A percentile compares a stretch with the other conserved stretches of the same genome.
These are phyloP conservation scores for Phaethon lepturus DNA, from an alignment of 2,113 vertebrate genomes.

Conservation along the genomic window DNA sequence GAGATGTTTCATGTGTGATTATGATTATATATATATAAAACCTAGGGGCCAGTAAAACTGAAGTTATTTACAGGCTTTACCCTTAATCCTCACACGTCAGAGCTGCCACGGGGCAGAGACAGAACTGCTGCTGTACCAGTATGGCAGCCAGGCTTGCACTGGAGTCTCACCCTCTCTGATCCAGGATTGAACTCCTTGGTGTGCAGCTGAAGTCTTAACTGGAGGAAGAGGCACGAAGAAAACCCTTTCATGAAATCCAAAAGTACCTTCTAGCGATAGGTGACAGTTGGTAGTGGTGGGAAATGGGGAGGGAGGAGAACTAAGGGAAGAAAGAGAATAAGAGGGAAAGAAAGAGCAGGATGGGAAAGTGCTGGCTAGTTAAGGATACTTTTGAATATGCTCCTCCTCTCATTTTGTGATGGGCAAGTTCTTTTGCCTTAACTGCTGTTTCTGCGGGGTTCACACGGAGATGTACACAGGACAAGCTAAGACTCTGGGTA, in stretches of 20 bases:
- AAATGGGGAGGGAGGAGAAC: not conserved
- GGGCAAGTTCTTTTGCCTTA: not conserved
- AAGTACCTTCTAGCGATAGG: accelerated
- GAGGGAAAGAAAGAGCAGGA: not conserved
- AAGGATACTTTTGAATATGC: not conserved
- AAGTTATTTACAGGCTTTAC: not conserved
- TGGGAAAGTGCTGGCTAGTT: not conserved
- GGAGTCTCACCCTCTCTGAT: not conserved
- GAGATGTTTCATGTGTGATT: not conserved
- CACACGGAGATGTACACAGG: not conserved
- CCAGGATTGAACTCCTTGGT: not conserved
- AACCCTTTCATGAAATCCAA: not conserved
- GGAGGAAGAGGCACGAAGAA: not conserved
- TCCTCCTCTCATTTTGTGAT: not conserved
- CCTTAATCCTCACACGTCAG: not conserved
- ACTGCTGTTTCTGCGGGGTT: not conserved
- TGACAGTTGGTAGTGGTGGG: not conserved
- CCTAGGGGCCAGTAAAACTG: not conserved
- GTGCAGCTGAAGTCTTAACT: not conserved
- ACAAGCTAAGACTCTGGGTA: not conserved
- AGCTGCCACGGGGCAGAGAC: not conserved
- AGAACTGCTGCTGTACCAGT: not conserved
- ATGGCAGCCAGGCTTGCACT: accelerated
- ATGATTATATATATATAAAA: not conserved
- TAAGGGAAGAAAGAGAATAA: not conserved